Base-by-base conservation (phyloP, 1,140 invertebrate species). In the Neodiprion fabricii region DNA sequence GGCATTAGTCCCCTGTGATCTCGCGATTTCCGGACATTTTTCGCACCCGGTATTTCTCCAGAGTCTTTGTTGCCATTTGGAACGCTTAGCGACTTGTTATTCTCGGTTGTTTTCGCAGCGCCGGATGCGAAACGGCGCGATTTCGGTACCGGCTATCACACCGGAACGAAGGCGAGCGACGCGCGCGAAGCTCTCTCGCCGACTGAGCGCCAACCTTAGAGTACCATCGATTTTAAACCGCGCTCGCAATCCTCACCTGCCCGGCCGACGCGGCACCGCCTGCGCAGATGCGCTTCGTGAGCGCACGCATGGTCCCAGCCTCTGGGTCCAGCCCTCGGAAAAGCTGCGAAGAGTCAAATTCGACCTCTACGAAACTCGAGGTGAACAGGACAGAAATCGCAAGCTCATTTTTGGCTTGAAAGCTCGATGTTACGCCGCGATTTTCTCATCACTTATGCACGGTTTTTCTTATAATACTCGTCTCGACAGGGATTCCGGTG, bases 221-320 rank as follows among this genome's bases (percentile, higher is more conserved):
- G 70, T 21, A 50, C 21, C 70, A 71, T 71, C 70, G 70, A 71
- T 71, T 71, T 71, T 71, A 71, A 71, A 71, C 70, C 47, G 70
- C 70, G 70, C 21, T 71, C 70, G 47, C n/a, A 48, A 71, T 40
- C 28, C 70, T 71, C 70, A 50, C n/a, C 12, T 40, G n/a, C 2
- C 68, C 12, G 67, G 12, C 21, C 23, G 11, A 14, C 17, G 67
- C 70, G 28, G 79, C 70, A 78, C 79, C 81, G 79, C 77, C 78
- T 79, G 78, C 79, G 80, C 78, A 79, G 76, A 77, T 40, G 28
- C 28, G 28, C 28, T 3, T 40, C 28, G 28, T 3, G 28, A 40
- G 28, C 28, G 28, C 28, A 40, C 28, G 28, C 28, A 40, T 1
- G 5, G 28, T 40, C 28, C 28, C 28, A 40, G 28, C 28, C 28